Evolutionary conservation across 2,113 vertebrate species (phyloP), one percentile per base, ranked within the genome.

Genomic region (Brienomyrus brachyistius): DNA sequence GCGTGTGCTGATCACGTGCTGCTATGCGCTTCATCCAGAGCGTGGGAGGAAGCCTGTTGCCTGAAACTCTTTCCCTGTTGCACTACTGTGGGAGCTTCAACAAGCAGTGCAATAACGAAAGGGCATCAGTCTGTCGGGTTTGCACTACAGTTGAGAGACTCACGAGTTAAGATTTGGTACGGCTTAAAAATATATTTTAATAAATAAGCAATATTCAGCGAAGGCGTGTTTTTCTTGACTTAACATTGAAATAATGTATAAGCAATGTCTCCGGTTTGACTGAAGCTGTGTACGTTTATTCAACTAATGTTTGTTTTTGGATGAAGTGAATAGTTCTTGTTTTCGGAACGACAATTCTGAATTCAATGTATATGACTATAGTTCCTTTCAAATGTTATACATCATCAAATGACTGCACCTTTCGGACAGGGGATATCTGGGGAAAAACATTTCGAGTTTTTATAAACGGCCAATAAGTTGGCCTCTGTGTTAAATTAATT

Each of bases 51-150:
- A 7, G n/a, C 91, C 91, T 94, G 92, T 94, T 95, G 96, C 95
- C 94, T 96, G 96, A 94, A 93, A 97, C 97, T 97, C 97, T 97
- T 97, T 98, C 97, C 96, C 96, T 98, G 97, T 97, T 98, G 97
- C 97, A 97, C 97, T 97, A 97, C 97, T 98, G 97, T 97, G 95
- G 95, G 93, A 94, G 94, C 93, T 94, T 92, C 91, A 95, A 95
- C 95, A 92, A 97, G 97, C 97, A 98, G 97, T 98, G 97, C 97
- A 98, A 98, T 97, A 97, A 97, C 97, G 97, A 98, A 98, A 98
- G 97, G 97, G 97, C 97, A 96, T 97, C 96, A 94, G 96, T 96
- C 94, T 94, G 95, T 93, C 90, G 92, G 91, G 94, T 90, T 91
- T 86, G 86, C 90, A 31, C 92, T 77, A 77, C 88, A 66, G 82